Evolutionary conservation across 1,140 invertebrate species (phyloP).

Genomic region (Conus betulinus): DNA sequence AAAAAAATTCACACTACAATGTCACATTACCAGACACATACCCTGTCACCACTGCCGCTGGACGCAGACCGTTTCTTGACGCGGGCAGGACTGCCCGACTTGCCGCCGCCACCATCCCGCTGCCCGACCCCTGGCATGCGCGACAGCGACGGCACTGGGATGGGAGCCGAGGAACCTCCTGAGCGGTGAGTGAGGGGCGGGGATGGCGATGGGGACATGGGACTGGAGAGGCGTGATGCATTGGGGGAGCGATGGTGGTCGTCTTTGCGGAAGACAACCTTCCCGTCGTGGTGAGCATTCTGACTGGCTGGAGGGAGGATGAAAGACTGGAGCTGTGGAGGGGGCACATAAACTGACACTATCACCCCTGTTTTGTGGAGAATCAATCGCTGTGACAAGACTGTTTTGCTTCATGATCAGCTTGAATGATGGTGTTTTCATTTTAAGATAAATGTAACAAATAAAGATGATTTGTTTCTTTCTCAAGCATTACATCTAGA

Average conservation of each 20-base stretch:
- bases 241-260: conserved; percentile 27
- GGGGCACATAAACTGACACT: too few relatives aligned
- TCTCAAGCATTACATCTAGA: too few relatives aligned
- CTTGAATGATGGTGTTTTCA: too few relatives aligned
- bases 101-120: conserved; percentile 20
- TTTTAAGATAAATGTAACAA: too few relatives aligned
- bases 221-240: neutral
- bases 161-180: conserved; percentile 78
- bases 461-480: too few relatives aligned
- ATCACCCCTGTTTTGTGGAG: too few relatives aligned
- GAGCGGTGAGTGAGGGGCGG: conserved; percentile 61
- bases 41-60: neutral
- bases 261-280: conserved; percentile 27
- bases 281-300: conserved; percentile 5
- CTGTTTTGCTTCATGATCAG: too few relatives aligned
- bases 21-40: neutral
- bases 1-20: too few relatives aligned
- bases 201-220: conserved; percentile 51
- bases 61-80: conserved; percentile 25
- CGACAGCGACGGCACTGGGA: conserved; percentile 86
- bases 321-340: neutral
- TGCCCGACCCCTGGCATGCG: conserved; percentile 77
- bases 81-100: neutral
- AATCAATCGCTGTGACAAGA: too few relatives aligned
- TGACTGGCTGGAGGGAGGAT: neutral